Base-by-base conservation (phyloP, 2,888 invertebrate genomes). In the Scrobipalpa atriplicella region DNA sequence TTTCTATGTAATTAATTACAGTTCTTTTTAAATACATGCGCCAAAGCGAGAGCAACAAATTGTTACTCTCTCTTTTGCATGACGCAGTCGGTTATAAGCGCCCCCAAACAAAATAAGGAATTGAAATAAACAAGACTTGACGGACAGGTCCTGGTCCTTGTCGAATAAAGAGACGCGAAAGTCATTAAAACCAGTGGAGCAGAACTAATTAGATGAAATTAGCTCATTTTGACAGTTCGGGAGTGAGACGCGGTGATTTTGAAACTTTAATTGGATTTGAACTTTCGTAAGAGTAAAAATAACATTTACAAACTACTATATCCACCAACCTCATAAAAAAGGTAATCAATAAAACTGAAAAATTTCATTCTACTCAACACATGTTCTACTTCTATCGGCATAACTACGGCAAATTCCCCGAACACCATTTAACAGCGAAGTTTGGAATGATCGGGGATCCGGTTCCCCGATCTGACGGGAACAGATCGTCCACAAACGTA, bases 141-240 rank as follows among this genome's bases (percentile, higher is more conserved):
- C 47, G 47, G 47, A 47, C 47, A 71, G 70, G 72, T 68, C 66
- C 66, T 73, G 70, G 72, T 68, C 66, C 66, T 73, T 77, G 74
- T 70, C 73, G 74, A 79, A 77, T 78, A 76, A 78, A 75, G 71
- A 79, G 75, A 77, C 73, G 81, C 47, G 81, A 82, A 78, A 77
- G 78, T 79, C 75, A 78, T 83, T 78, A 83, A 78, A 75, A 71
- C 71, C 76, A 72, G 70, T 76, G 76, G 74, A 63, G 74, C 78
- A 74, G 77, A 78, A 83, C 81, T 80, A 83, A 84, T 84, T 80
- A 74, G 75, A 78, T 79, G 75, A 75, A 80, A 80, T 77, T 72
- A 66, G 43, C 21, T 29, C n/a, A 11, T 56, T 56, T 41, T 7
- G 64, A 19, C 21, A 47, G 29, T 62, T 61, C 18, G 9, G 19